Percentiles rank a stretch among this genome's conserved stretches.
These are phyloP conservation scores for Bufotes viridis DNA, from an alignment of 2,797 vertebrate species.

Conservation along the genomic window DNA sequence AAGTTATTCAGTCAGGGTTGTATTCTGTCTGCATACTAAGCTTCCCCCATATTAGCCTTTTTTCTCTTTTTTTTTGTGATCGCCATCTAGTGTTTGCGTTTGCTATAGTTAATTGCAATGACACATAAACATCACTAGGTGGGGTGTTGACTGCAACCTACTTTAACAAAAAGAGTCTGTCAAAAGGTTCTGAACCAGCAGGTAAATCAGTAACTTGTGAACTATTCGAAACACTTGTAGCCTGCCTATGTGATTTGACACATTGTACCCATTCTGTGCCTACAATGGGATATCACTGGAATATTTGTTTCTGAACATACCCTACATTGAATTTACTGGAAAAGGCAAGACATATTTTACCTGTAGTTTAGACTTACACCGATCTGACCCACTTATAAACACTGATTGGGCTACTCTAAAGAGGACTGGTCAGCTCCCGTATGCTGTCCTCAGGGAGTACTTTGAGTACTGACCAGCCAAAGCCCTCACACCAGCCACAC, in stretches of 20 bases:
- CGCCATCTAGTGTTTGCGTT: neutral
- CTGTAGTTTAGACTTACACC: neutral
- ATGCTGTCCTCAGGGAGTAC: too few species aligned
- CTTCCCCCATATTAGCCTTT: neutral
- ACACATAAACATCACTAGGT: conserved; percentile 8
- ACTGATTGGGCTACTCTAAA: too few species aligned
- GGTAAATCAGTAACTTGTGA: neutral
- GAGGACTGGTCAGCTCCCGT: too few species aligned
- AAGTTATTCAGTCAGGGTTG: too few species aligned
- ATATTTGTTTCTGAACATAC: neutral
- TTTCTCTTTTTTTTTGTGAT: neutral
- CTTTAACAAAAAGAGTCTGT: neutral
- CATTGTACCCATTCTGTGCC: neutral
- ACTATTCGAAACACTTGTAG: neutral
- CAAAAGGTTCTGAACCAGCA: neutral
- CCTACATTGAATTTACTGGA: neutral
- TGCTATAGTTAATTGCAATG: neutral
- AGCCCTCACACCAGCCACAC: too few species aligned
- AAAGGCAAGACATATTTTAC: neutral
- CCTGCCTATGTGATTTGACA: neutral
- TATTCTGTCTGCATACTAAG: too few species aligned
- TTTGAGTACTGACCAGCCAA: too few species aligned
- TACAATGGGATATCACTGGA: neutral
- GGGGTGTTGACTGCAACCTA: neutral
- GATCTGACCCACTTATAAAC: neutral